These are phyloP conservation scores for Vidua chalybeata DNA, from an alignment of 2,113 vertebrate species.

Conservation along the genomic window DNA sequence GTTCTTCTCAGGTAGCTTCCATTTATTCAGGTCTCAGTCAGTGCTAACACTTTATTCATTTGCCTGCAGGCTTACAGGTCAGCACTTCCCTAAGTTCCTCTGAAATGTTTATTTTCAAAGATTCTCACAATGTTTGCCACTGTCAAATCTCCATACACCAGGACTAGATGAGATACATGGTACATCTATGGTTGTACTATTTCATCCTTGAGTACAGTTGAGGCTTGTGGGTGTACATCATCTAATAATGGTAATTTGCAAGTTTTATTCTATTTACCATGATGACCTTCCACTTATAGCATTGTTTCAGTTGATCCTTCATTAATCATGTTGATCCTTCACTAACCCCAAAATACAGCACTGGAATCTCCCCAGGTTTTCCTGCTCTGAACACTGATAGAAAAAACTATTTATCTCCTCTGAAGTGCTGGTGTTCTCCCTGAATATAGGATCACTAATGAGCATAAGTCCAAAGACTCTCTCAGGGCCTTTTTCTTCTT, in stretches of 20 bases:
- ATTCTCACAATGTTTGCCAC: not conserved
- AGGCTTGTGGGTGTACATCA: not conserved
- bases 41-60: not conserved
- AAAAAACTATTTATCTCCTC: not conserved
- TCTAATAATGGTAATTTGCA: not conserved
- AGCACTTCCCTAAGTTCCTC: not conserved
- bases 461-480: not conserved
- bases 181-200: not conserved
- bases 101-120: not conserved
- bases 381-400: not conserved
- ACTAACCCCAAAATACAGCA: not conserved
- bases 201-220: not conserved
- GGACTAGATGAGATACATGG: not conserved
- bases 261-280: not conserved
- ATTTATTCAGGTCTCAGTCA: not conserved
- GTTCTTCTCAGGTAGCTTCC: not conserved
- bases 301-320: not conserved
- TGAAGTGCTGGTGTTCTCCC: not conserved
- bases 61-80: not conserved
- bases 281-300: not conserved
- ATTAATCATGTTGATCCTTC: not conserved
- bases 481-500: not conserved
- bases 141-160: not conserved
- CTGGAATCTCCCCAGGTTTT: not conserved
- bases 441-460: not conserved